A percentile compares a stretch with the other conserved stretches of the same genome.
These are phyloP conservation scores for Bombyx huttoni DNA, from an alignment of 2,888 invertebrate genomes.

Conservation along the genomic window DNA sequence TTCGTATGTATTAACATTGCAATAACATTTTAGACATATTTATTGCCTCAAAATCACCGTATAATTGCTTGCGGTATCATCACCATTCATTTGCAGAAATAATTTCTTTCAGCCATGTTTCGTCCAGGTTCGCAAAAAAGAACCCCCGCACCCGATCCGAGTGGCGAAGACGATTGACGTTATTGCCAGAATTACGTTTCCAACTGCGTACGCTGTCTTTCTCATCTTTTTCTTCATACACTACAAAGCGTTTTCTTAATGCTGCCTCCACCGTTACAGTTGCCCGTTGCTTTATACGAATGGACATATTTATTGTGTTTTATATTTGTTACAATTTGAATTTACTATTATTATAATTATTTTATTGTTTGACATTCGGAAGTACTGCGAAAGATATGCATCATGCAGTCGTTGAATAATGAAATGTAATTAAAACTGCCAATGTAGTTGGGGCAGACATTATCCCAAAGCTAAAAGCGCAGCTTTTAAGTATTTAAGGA, in stretches of 20 bases:
- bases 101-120: conserved; percentile 79
- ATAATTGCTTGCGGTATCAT: conserved; percentile 36
- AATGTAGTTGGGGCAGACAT: conserved; percentile 16
- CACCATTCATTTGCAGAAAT: conserved; percentile 48
- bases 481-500: conserved; percentile 31
- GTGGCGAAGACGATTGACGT: conserved; percentile 96
- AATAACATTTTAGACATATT: not conserved
- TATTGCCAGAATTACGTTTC: conserved; percentile 94
- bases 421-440: conserved; percentile 3
- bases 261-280: conserved; percentile 33
- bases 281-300: conserved; percentile 40
- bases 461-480: conserved; percentile 27
- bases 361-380: no score
- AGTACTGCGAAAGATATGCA: no score
- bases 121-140: conserved; percentile 91
- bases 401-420: no score
- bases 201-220: conserved; percentile 92
- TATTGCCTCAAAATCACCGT: conserved; percentile 17
- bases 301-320: conserved; percentile 25
- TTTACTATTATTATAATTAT: no score
- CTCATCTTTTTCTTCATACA: conserved; percentile 96
- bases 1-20: not conserved
- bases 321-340: no score
- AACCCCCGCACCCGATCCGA: conserved; percentile 92
- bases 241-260: conserved; percentile 88